These are phyloP conservation scores for Serranus cabrilla DNA, from an alignment of 2,797 vertebrate genomes.

Conservation along the genomic window DNA sequence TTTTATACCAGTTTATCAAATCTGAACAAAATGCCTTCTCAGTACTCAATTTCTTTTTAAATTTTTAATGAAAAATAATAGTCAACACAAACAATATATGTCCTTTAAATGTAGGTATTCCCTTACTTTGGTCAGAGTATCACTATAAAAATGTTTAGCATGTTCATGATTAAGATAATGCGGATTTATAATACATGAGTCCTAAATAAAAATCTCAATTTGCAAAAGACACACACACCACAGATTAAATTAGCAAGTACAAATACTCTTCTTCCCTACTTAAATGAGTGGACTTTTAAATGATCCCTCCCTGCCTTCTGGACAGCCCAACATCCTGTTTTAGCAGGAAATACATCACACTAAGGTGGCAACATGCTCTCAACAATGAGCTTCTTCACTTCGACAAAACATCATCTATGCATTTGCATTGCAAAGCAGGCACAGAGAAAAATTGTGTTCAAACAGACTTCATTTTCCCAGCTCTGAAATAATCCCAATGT, in stretches of 20 bases:
- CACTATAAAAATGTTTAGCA: not conserved
- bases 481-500: too few species aligned
- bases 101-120: not conserved
- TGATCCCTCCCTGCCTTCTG: conserved; percentile 1
- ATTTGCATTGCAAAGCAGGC: not conserved
- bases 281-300: not conserved
- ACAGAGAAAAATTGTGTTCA: not conserved
- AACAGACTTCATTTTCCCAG: not conserved
- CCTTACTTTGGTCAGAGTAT: not conserved
- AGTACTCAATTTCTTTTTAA: too few species aligned
- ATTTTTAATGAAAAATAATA: too few species aligned
- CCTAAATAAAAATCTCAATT: too few species aligned
- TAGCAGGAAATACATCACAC: conserved; percentile 16
- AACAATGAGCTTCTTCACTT: not conserved
- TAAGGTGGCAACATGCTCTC: not conserved
- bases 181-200: too few species aligned
- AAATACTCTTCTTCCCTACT: too few species aligned
- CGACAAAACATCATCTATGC: not conserved
- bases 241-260: too few species aligned
- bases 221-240: too few species aligned
- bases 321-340: conserved; percentile 5
- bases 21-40: too few species aligned
- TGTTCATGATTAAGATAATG: not conserved
- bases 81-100: not conserved
- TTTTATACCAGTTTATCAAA: too few species aligned